Conservation (phyloP, 2,888 invertebrate genomes). For the Pristionchus arcanus region DNA sequence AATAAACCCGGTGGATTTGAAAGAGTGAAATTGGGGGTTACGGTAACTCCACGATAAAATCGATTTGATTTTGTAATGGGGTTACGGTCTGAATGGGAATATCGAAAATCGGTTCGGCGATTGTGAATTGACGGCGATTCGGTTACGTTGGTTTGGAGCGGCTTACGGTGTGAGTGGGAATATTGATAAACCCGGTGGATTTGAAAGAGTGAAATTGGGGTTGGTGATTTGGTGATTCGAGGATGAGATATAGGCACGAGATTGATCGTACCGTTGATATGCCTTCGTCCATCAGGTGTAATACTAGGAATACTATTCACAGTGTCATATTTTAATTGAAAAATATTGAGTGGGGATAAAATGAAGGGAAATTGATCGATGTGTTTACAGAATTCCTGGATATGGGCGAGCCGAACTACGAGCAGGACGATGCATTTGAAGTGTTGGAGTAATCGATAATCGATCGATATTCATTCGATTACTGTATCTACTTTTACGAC, state of each 20-base stretch:
- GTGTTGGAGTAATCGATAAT: constrained; percentile 67
- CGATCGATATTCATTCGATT: background rate
- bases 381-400: constrained; percentile 73
- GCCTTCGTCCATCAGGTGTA: background rate
- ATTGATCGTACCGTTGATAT: background rate
- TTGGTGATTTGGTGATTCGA: too few species aligned
- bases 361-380: background rate
- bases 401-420: constrained; percentile 72
- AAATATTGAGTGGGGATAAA: background rate
- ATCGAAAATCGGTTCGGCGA: too few species aligned
- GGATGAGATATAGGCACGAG: background rate
- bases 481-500: background rate
- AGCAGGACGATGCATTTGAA: constrained; percentile 78
- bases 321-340: background rate
- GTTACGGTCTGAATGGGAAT: too few species aligned
- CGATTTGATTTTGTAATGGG: too few species aligned
- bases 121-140: too few species aligned
- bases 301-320: background rate
- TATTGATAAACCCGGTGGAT: background rate
- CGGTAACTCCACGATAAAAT: too few species aligned
- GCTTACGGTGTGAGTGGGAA: background rate
- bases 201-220: background rate
- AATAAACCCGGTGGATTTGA: background rate
- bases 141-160: too few species aligned
- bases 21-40: background rate